Conservation (phyloP, 2,113 vertebrate genomes). For the Xiphias gladius region DNA sequence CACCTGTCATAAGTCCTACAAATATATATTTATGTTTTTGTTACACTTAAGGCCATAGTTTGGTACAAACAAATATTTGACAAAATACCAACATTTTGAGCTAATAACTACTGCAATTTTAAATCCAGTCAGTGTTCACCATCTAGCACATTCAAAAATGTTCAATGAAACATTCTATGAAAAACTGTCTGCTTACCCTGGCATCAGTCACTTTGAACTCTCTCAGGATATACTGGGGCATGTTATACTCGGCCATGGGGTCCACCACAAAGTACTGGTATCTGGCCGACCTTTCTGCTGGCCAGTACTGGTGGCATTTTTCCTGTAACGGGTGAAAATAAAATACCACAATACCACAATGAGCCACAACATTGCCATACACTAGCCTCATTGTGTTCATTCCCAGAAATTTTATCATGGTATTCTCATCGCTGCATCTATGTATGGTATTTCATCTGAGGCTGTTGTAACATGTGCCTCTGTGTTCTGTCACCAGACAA, state of each 20-base stretch:
- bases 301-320: constrained; percentile 99
- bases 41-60: constrained; percentile 63
- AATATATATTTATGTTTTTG: constrained; percentile 66
- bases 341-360: constrained; percentile 54
- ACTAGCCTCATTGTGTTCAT: constrained; percentile 36
- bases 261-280: constrained; percentile 99
- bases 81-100: constrained; percentile 39
- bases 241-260: constrained; percentile 99
- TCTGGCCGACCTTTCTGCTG: constrained; percentile 96
- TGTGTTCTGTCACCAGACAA: neutral
- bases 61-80: constrained; percentile 67
- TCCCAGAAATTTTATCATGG: constrained; percentile 33
- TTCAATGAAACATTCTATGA: constrained; percentile 29
- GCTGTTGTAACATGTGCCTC: neutral
- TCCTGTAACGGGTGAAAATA: constrained; percentile 84
- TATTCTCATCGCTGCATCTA: constrained; percentile 6
- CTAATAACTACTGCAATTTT: constrained; percentile 24
- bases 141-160: constrained; percentile 24
- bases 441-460: constrained; percentile 29
- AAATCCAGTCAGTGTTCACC: constrained; percentile 24
- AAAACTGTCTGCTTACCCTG: constrained; percentile 87
- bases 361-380: constrained; percentile 47
- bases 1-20: constrained; percentile 69
- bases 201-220: constrained; percentile 99
- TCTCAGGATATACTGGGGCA: constrained; percentile 98